These are phyloP conservation scores for Oryzias melastigma DNA, from an alignment of 2,113 vertebrate genomes.

Conservation along the genomic window DNA sequence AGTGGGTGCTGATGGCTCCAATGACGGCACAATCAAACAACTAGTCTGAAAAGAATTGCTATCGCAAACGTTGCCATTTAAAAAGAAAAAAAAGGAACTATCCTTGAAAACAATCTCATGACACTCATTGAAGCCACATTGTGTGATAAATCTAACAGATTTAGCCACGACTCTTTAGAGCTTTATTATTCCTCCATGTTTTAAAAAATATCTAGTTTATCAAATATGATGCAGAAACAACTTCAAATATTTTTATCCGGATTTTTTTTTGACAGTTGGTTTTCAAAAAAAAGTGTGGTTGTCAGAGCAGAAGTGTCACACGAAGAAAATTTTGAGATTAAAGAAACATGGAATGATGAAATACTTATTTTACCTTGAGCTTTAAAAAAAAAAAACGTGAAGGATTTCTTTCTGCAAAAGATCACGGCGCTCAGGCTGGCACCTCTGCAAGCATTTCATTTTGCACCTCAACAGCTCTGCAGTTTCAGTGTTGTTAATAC, in stretches of 20 bases:
- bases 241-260: too few species aligned
- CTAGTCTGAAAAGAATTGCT: constrained; percentile 21
- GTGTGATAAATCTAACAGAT: not conserved
- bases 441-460: constrained; percentile 16
- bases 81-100: not conserved
- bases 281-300: too few species aligned
- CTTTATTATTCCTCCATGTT: too few species aligned
- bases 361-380: not conserved
- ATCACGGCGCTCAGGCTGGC: constrained; percentile 18
- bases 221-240: too few species aligned
- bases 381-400: not conserved
- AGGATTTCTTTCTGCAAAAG: constrained; percentile 6
- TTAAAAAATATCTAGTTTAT: too few species aligned
- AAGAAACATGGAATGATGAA: too few species aligned
- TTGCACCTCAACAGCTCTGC: constrained; percentile 23
- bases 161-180: too few species aligned
- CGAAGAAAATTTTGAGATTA: too few species aligned
- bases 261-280: too few species aligned
- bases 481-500: constrained; percentile 7
- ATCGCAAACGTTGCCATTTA: not conserved
- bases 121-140: constrained; percentile 6
- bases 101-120: constrained; percentile 1
- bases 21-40: constrained; percentile 12
- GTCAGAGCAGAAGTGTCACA: too few species aligned
- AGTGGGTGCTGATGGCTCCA: constrained; percentile 22